Percentiles rank a stretch among this genome's conserved stretches.
phyloP scores from a whole-genome alignment of 2,888 invertebrate species.

The Drosophila tripunctata region DNA sequence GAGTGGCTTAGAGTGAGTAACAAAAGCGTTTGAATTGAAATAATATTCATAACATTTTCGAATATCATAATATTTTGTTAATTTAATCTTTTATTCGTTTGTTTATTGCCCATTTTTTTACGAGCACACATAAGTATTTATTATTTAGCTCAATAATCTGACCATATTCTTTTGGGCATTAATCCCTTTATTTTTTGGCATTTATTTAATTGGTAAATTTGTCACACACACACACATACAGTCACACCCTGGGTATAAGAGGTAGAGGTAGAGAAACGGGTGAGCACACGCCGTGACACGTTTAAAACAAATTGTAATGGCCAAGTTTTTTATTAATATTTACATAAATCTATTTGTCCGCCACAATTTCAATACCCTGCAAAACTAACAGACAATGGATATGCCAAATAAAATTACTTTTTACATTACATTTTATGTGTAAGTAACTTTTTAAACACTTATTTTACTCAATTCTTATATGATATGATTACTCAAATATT shows the following conservation, averaged over 20 bases:
- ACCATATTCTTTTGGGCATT: conserved; percentile 46
- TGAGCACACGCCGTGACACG: conserved; percentile 2
- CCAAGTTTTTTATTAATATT: conserved; percentile 52
- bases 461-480: too few relatives aligned
- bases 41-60: conserved; percentile 27
- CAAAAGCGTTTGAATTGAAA: conserved; percentile 9
- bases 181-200: conserved; percentile 66
- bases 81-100: conserved; percentile 21
- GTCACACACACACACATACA: conserved; percentile 40
- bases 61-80: conserved; percentile 36
- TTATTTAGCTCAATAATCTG: conserved; percentile 42
- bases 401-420: neutral
- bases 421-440: neutral
- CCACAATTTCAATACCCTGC: conserved; percentile 40
- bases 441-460: neutral
- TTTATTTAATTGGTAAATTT: conserved; percentile 75
- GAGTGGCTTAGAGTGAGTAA: conserved; percentile 15
- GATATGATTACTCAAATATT: too few relatives aligned
- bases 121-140: conserved; percentile 18
- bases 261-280: neutral
- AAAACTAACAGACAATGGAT: neutral
- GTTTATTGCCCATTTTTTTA: conserved; percentile 29
- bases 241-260: neutral
- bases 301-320: conserved; percentile 50
- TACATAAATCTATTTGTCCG: conserved; percentile 58